Percentiles rank a stretch among this genome's conserved stretches.
These are phyloP conservation scores for Aethes cnicana DNA, from an alignment of 2,888 invertebrate species.

Conservation along the genomic window DNA sequence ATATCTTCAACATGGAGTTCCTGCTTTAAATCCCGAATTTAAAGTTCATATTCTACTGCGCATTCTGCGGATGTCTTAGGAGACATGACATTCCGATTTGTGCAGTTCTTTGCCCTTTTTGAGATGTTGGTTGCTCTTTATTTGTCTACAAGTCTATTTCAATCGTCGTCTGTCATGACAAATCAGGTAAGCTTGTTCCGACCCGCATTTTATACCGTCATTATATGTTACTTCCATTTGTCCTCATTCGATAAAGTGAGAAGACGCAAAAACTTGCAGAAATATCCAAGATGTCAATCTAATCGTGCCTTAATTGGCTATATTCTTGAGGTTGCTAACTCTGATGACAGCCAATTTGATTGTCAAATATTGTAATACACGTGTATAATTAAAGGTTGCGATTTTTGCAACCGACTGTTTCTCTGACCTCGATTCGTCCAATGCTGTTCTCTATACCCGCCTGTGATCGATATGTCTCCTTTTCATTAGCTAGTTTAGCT, in stretches of 20 bases:
- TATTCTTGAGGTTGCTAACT: conserved; percentile 7
- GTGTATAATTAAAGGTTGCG: conserved; percentile 25
- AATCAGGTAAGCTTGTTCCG: conserved; percentile 14
- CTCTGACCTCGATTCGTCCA: conserved; percentile 20
- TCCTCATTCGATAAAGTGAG: conserved; percentile 1
- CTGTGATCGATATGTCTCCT: conserved; percentile 19
- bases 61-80: conserved; percentile 12
- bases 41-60: conserved; percentile 2
- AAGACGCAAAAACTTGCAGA: conserved; percentile 4
- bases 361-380: conserved; percentile 23
- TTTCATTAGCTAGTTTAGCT: conserved; percentile 5
- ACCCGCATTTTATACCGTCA: neutral
- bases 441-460: conserved; percentile 8
- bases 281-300: neutral
- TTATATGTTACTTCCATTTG: conserved; percentile 2
- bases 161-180: conserved; percentile 15
- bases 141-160: conserved; percentile 9
- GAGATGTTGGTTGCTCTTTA: conserved; percentile 10
- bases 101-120: conserved; percentile 25
- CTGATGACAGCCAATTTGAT: conserved; percentile 23
- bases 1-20: conserved; percentile 29
- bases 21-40: conserved; percentile 3
- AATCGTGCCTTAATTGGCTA: conserved; percentile 10
- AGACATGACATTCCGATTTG: conserved; percentile 20
- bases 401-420: conserved; percentile 22